These are phyloP conservation scores for Dendrocopos noguchii DNA, from an alignment of 2,113 vertebrate genomes.

Conservation along the genomic window DNA sequence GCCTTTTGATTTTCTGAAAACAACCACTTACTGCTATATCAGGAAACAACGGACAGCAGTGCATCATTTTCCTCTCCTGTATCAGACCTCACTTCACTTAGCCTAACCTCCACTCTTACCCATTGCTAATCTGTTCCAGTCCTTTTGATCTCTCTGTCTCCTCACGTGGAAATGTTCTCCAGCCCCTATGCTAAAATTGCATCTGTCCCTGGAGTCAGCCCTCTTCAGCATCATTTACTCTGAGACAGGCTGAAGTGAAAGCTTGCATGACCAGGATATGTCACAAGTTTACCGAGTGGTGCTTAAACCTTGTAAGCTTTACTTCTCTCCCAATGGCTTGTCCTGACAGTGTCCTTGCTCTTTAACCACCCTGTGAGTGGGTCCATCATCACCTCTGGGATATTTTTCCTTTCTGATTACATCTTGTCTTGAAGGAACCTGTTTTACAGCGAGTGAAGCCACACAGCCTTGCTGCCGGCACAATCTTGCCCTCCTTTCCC, in stretches of 20 bases:
- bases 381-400: not conserved
- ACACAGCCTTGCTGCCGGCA: not conserved
- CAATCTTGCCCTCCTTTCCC: not conserved
- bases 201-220: not conserved
- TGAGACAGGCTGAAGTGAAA: not conserved
- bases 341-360: not conserved
- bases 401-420: not conserved
- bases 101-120: not conserved
- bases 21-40: not conserved
- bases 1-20: slow-evolving; percentile 17
- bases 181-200: not conserved
- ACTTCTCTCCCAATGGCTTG: rapidly evolving
- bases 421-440: not conserved
- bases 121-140: not conserved
- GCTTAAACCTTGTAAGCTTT: not conserved
- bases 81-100: not conserved
- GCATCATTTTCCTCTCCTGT: not conserved
- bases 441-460: not conserved
- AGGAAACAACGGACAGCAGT: not conserved
- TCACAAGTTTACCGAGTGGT: not conserved
- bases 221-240: not conserved
- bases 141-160: not conserved
- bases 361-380: not conserved
- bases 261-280: not conserved
- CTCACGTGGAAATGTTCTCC: not conserved